phyloP scores from a whole-genome alignment of 2,888 invertebrate genomes.

The Drosophila neotestacea region DNA sequence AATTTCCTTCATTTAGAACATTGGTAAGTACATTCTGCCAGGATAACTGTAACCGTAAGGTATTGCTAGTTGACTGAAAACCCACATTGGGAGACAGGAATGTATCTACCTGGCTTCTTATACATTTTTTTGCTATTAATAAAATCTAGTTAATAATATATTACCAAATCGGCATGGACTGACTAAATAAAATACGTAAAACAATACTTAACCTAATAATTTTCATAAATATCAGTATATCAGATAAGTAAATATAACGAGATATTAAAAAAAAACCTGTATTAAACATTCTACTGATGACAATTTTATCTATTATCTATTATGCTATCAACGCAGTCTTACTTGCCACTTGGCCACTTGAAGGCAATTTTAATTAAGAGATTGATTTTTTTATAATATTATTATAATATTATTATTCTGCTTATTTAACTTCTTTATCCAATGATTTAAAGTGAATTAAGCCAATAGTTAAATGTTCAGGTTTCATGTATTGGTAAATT shows the following conservation, averaged over 20 bases:
- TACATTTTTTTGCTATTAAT: neutral
- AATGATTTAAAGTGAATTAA: neutral
- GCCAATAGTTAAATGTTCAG: neutral
- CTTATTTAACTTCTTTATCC: no score
- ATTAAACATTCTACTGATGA: no score
- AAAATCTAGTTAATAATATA: no score
- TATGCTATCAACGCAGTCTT: slow-evolving; percentile 41
- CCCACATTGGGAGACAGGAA: neutral
- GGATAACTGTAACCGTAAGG: neutral
- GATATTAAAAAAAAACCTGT: no score
- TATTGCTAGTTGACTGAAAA: neutral
- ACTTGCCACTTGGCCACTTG: slow-evolving; percentile 35
- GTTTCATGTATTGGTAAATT: neutral
- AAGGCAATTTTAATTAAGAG: no score
- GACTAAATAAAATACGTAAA: no score
- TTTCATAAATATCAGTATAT: no score
- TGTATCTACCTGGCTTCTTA: neutral
- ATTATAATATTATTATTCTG: no score
- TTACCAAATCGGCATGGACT: no score
- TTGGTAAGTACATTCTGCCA: neutral
- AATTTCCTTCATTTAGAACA: slow-evolving; percentile 69
- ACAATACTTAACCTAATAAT: no score
- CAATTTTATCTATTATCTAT: neutral
- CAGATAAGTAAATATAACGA: no score
- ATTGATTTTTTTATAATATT: no score